Evolutionary conservation across 2,797 vertebrate species (phyloP).

Genomic region (Urophycis tenuis): DNA sequence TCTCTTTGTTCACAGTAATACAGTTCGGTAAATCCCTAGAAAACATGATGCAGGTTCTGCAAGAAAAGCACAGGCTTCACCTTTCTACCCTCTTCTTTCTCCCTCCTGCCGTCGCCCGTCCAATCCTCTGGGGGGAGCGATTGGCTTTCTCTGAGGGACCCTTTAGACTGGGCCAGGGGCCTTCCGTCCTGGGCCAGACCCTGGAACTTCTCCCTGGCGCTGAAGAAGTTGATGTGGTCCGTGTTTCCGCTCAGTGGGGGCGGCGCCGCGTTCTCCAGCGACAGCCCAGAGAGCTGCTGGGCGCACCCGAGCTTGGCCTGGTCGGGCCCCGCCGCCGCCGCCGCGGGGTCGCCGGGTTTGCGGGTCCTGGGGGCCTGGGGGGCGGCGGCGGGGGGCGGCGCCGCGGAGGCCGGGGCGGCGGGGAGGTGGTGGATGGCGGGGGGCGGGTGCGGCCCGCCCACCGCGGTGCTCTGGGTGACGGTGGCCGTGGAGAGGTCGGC

Average conservation of each 20-base stretch:
- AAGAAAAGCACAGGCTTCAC: conserved; percentile 29
- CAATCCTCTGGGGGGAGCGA: conserved; percentile 32
- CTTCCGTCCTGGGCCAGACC: conserved; percentile 85
- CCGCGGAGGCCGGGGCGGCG: conserved; percentile 40
- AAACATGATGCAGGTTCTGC: background rate
- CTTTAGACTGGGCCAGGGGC: conserved; percentile 48
- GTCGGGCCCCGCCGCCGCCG: conserved; percentile 41
- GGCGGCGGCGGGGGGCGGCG: conserved; percentile 4
- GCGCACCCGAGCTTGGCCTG: conserved; percentile 43
- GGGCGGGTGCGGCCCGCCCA: conserved; percentile 68
- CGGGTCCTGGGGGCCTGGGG: conserved; percentile 47
- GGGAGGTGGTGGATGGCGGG: conserved; percentile 76
- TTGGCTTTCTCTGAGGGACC: conserved; percentile 47
- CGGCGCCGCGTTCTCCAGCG: conserved; percentile 20
- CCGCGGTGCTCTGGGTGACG: conserved; percentile 55
- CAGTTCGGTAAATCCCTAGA: background rate
- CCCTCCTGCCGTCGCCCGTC: conserved; percentile 26
- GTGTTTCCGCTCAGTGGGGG: conserved; percentile 53
- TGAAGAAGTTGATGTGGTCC: conserved; percentile 95
- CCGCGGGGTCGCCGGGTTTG: conserved; percentile 41
- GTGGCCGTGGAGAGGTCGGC: conserved; percentile 36
- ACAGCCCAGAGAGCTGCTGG: conserved; percentile 48
- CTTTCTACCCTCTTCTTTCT: conserved; percentile 49
- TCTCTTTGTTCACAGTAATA: background rate
- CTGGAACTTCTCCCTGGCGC: conserved; percentile 92